Conservation (phyloP, 1,140 invertebrate species). For the Nasonia vitripennis region DNA sequence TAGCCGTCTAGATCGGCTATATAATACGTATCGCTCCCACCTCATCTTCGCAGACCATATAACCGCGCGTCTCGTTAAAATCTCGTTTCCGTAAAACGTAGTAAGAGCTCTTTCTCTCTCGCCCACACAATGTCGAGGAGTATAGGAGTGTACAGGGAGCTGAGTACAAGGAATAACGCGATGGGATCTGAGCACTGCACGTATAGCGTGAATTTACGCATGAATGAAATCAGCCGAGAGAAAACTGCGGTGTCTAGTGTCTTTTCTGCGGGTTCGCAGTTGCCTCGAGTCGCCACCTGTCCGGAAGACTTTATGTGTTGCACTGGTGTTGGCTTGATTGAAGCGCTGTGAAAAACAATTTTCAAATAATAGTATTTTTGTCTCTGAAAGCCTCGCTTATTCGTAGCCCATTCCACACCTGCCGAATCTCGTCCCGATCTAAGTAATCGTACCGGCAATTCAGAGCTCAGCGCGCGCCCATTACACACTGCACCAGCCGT, state of each 20-base stretch:
- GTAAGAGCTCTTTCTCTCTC: neutral
- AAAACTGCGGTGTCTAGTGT: neutral
- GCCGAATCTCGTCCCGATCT: neutral
- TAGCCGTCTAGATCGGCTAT: no score
- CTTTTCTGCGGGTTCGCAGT: neutral
- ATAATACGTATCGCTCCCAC: neutral
- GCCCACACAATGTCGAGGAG: neutral
- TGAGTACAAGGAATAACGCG: no score
- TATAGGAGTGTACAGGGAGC: neutral
- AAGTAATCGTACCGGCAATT: neutral
- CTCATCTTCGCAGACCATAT: neutral
- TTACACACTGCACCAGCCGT: neutral
- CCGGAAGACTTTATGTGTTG: no score
- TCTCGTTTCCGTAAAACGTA: neutral
- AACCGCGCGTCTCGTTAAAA: neutral
- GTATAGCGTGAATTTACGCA: no score
- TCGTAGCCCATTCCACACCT: neutral
- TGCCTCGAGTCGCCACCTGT: neutral
- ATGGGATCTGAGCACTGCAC: no score
- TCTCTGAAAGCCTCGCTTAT: neutral
- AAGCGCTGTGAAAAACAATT: no score
- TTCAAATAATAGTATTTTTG: no score
- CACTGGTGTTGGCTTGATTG: no score
- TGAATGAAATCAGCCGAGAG: neutral
- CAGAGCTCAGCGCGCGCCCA: neutral